Percentiles rank a stretch among this genome's conserved stretches.
Evolutionary conservation across 2,888 invertebrate species (phyloP).

Genomic region (Apamea monoglypha): DNA sequence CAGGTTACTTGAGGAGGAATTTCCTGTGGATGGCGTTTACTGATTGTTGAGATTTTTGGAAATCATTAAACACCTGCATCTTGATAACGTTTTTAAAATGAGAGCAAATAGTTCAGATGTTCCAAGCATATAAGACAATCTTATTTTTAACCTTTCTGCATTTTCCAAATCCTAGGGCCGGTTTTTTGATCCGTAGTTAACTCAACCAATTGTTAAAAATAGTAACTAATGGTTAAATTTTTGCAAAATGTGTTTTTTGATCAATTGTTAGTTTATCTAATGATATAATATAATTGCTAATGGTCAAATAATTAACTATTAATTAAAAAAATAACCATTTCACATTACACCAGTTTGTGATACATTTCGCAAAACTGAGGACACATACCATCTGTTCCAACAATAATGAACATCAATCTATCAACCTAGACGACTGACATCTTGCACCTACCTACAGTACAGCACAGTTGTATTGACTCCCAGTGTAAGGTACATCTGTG

Average conservation of each 20-base stretch:
- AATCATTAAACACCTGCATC: background rate
- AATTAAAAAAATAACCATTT: no score
- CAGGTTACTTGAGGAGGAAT: slow-evolving; percentile 10
- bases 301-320: no score
- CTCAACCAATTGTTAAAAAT: no score
- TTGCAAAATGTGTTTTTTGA: no score
- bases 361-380: background rate
- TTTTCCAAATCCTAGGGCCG: background rate
- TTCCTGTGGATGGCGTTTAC: background rate
- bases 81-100: background rate
- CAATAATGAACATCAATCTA: slow-evolving; percentile 18
- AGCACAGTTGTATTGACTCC: slow-evolving; percentile 7
- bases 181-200: no score
- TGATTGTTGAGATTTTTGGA: background rate
- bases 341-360: background rate
- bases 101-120: background rate
- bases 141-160: no score
- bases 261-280: no score
- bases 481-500: slow-evolving; percentile 9
- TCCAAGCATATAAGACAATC: background rate
- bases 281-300: no score
- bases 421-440: slow-evolving; percentile 10
- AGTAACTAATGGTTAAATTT: no score
- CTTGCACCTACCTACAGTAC: background rate
- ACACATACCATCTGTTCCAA: background rate